These are phyloP conservation scores for Mus minutoides DNA, from an alignment of 2,797 vertebrate genomes.

Conservation along the genomic window DNA sequence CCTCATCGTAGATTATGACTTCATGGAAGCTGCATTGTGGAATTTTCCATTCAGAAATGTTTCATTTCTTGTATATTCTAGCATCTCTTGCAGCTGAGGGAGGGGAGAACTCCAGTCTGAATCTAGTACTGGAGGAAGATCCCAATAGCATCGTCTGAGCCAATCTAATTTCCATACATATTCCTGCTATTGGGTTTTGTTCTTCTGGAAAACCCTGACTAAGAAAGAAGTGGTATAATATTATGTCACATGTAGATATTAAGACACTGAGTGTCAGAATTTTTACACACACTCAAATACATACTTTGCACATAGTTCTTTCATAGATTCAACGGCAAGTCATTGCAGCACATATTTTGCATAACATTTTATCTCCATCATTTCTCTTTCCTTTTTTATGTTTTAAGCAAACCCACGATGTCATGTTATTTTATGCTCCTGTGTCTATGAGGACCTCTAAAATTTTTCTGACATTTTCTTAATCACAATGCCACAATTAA, in stretches of 20 bases:
- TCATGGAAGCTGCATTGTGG: not conserved
- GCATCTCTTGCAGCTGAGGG: not conserved
- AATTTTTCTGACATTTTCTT: constrained; percentile 50
- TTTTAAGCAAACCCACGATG: constrained; percentile 4
- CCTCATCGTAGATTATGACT: not conserved
- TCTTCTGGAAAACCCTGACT: not conserved
- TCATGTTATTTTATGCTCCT: constrained; percentile 35
- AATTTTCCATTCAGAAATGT: not conserved
- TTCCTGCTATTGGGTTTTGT: not conserved
- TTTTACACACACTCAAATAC: not conserved
- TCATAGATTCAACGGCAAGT: not conserved
- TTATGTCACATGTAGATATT: not conserved
- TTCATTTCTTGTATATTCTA: not conserved
- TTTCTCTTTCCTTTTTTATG: not conserved
- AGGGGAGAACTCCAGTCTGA: not conserved
- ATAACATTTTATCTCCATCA: not conserved
- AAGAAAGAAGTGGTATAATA: not conserved
- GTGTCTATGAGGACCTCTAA: not conserved
- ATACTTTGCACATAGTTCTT: not conserved
- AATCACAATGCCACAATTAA: not conserved
- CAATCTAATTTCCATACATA: not conserved
- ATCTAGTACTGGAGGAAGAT: not conserved
- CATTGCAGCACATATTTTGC: not conserved
- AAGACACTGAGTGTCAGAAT: not conserved
- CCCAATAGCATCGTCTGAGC: not conserved